Evolutionary conservation across 1,140 invertebrate species (phyloP).

Genomic region (Drosophila sproati): DNA sequence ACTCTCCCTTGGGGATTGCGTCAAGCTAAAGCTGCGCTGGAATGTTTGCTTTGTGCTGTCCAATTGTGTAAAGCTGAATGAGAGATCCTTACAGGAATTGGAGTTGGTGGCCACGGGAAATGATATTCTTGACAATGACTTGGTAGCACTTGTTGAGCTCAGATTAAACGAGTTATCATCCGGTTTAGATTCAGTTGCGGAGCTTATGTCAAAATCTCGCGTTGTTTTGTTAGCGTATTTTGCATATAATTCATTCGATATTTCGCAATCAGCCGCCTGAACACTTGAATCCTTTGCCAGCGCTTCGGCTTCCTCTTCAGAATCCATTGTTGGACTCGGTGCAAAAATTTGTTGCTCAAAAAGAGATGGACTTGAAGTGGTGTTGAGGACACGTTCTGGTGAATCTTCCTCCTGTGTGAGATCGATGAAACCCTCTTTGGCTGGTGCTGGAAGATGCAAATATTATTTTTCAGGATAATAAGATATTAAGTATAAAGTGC

Average conservation of each 20-base stretch:
- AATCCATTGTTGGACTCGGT: slow-evolving; percentile 17
- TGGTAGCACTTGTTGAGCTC: background rate
- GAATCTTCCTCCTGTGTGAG: slow-evolving; percentile 37
- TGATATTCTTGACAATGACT: background rate
- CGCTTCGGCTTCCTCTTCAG: slow-evolving; percentile 23
- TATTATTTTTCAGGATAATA: background rate
- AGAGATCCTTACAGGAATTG: background rate
- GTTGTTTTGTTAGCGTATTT: slow-evolving; percentile 25
- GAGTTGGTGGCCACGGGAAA: slow-evolving; percentile 2
- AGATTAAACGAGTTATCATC: background rate
- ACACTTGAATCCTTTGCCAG: background rate
- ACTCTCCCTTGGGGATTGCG: background rate
- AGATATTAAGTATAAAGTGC: background rate
- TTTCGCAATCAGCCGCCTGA: slow-evolving; percentile 11
- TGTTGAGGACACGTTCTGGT: background rate
- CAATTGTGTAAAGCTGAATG: slow-evolving; percentile 27
- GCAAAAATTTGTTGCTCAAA: background rate
- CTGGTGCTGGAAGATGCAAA: background rate
- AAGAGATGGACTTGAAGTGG: background rate
- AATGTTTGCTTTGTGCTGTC: slow-evolving; percentile 35
- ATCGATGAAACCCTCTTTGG: slow-evolving; percentile 31
- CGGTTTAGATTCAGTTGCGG: too few species aligned
- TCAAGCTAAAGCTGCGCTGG: slow-evolving; percentile 42
- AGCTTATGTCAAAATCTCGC: background rate
- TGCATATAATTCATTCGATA: slow-evolving; percentile 28